Evolutionary conservation across 1,140 invertebrate genomes (phyloP).

Genomic region (Trichogramma pretiosum): DNA sequence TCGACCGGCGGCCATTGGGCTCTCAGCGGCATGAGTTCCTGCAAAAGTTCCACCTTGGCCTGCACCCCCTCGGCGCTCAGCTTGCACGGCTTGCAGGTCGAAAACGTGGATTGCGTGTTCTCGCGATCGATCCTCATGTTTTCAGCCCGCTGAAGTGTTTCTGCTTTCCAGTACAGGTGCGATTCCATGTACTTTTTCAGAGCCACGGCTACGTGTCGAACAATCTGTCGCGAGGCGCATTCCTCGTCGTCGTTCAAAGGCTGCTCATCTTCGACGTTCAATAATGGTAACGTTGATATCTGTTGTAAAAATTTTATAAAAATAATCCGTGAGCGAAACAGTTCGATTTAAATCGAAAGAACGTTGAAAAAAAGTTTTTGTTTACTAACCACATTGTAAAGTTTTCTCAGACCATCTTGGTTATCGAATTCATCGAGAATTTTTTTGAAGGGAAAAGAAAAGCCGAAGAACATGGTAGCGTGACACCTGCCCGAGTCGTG

Average conservation of each 20-base stretch:
- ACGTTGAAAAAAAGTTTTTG: neutral
- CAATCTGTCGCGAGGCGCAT: constrained; percentile 86
- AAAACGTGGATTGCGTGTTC: constrained; percentile 31
- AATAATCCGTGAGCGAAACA: neutral
- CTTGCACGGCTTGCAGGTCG: constrained; percentile 55
- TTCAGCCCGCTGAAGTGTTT: constrained; percentile 63
- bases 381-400: constrained; percentile 79
- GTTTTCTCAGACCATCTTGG: constrained; percentile 81
- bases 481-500: constrained; percentile 93
- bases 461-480: constrained; percentile 94
- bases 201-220: constrained; percentile 84
- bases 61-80: constrained; percentile 66
- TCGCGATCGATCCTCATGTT: constrained; percentile 40
- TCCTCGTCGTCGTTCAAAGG: constrained; percentile 81
- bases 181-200: constrained; percentile 87
- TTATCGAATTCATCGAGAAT: constrained; percentile 89
- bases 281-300: constrained; percentile 76
- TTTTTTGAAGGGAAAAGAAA: constrained; percentile 84
- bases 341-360: neutral
- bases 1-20: constrained; percentile 80
- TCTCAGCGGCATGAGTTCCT: constrained; percentile 67
- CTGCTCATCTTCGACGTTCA: constrained; percentile 61
- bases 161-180: constrained; percentile 77
- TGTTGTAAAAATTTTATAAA: constrained; percentile 34
- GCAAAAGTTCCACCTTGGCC: constrained; percentile 72